A percentile compares a stretch with the other conserved stretches of the same genome.
Evolutionary conservation across 2,797 vertebrate genomes (phyloP).

Genomic region (Sylvilagus floridanus): DNA sequence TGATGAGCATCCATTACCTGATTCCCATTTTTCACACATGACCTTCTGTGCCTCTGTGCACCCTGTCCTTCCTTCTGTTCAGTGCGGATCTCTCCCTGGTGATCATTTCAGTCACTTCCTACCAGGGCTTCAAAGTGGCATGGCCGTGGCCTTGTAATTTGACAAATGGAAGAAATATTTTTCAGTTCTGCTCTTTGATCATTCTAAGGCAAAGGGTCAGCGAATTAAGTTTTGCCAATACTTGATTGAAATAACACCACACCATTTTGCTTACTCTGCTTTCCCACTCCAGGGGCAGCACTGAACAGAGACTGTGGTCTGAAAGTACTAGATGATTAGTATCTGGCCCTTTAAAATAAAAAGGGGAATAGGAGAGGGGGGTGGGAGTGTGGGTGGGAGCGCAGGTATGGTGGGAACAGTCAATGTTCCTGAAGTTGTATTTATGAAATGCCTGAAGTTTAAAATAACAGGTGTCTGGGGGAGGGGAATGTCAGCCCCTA

Average conservation of each 20-base stretch:
- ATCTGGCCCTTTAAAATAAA: not conserved
- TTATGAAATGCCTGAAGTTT: too few relatives aligned
- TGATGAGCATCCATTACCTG: not conserved
- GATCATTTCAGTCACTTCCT: not conserved
- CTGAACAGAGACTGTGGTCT: not conserved
- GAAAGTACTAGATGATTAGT: not conserved
- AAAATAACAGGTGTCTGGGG: too few relatives aligned
- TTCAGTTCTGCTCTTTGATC: constrained; percentile 52
- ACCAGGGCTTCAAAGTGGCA: not conserved
- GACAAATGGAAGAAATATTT: not conserved
- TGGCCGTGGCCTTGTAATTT: constrained; percentile 1
- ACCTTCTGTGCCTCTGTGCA: not conserved
- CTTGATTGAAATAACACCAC: not conserved
- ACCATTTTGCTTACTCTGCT: not conserved
- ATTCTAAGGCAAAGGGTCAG: not conserved
- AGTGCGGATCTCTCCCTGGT: not conserved
- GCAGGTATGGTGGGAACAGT: too few relatives aligned
- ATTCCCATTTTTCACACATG: not conserved
- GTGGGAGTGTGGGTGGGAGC: too few relatives aligned
- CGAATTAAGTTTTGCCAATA: constrained; percentile 8
- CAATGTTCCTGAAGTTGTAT: too few relatives aligned
- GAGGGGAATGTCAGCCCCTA: not conserved
- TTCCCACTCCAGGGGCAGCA: not conserved
- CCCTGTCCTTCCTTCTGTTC: not conserved
- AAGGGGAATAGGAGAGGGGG: too few relatives aligned